Percentiles rank a stretch among this genome's conserved stretches.
Conservation (phyloP, 1,140 invertebrate genomes). For the Panagrolaimus sp. region DNA sequence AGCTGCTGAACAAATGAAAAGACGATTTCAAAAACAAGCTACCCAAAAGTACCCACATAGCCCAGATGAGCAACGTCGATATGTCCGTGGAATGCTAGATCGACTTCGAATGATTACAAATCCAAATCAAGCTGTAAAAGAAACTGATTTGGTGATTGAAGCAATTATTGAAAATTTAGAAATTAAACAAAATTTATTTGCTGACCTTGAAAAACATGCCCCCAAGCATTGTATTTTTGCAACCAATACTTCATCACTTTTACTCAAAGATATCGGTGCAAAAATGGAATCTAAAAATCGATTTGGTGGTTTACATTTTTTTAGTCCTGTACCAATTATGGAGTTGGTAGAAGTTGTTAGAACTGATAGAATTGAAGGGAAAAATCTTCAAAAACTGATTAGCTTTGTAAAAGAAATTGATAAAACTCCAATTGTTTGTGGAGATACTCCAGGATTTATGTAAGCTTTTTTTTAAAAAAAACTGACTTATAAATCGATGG, state of each 20-base stretch:
- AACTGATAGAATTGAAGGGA: slow-evolving; percentile 55
- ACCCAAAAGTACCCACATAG: background rate
- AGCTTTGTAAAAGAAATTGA: slow-evolving; percentile 42
- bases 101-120: slow-evolving; percentile 51
- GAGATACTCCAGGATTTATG: slow-evolving; percentile 78
- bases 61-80: no score
- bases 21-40: background rate
- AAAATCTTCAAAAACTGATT: slow-evolving; percentile 7
- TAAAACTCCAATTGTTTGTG: slow-evolving; percentile 8
- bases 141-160: slow-evolving; percentile 58
- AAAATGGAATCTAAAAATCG: slow-evolving; percentile 62
- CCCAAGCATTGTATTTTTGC: slow-evolving; percentile 64
- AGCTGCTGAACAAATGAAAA: background rate
- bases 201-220: slow-evolving; percentile 38
- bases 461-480: no score
- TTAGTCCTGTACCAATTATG: slow-evolving; percentile 86
- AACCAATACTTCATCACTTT: slow-evolving; percentile 80
- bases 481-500: no score
- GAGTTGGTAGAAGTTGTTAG: slow-evolving; percentile 69
- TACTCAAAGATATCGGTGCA: slow-evolving; percentile 72
- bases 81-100: background rate
- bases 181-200: slow-evolving; percentile 55
- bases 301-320: slow-evolving; percentile 82
- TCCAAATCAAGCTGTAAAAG: slow-evolving; percentile 60
- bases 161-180: slow-evolving; percentile 59